Conservation (phyloP, 2,888 invertebrate species). For the Melangyna quadrimaculata region DNA sequence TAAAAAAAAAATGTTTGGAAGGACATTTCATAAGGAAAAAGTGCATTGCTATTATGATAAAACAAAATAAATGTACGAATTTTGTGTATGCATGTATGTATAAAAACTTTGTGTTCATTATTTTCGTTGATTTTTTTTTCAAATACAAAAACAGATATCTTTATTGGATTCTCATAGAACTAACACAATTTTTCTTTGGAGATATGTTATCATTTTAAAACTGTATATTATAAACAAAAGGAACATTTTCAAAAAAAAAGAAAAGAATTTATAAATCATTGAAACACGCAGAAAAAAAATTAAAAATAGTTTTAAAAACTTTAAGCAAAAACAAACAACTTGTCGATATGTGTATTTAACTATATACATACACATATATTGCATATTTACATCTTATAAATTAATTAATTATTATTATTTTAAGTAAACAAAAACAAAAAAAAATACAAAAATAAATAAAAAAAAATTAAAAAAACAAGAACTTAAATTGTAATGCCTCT, state of each 20-base stretch:
- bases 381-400: constrained; percentile 61
- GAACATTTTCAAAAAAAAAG: constrained; percentile 17
- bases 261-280: constrained; percentile 18
- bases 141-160: not conserved
- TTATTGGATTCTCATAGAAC: not conserved
- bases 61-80: not conserved
- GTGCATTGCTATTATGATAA: constrained; percentile 3
- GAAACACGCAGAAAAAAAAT: constrained; percentile 7
- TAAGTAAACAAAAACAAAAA: constrained; percentile 33
- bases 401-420: constrained; percentile 61
- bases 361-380: constrained; percentile 28
- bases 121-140: not conserved
- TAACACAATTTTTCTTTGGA: constrained; percentile 4
- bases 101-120: constrained; percentile 1
- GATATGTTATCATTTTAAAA: constrained; percentile 5
- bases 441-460: not conserved
- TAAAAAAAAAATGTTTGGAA: not conserved
- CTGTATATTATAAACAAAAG: constrained; percentile 22
- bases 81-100: not conserved
- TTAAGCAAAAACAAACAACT: constrained; percentile 15
- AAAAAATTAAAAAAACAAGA: constrained; percentile 1
- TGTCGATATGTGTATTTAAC: constrained; percentile 51
- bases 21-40: not conserved
- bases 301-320: constrained; percentile 12
- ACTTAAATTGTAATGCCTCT: constrained; percentile 60